Conservation (phyloP, 1,140 invertebrate genomes). For the Cyphomyrmex costatus region DNA sequence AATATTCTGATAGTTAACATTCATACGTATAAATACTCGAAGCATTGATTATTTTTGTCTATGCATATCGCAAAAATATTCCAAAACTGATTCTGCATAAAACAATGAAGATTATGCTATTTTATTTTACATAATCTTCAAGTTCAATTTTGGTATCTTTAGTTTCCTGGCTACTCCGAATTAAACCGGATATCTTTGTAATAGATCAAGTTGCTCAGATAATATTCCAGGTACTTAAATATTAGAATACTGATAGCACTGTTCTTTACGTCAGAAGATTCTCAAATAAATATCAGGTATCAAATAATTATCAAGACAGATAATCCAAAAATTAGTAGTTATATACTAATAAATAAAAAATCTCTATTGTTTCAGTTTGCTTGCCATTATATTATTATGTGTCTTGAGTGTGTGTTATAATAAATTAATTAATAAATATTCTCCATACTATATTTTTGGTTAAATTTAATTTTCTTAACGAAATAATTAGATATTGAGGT, state of each 20-base stretch:
- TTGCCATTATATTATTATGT: constrained; percentile 6
- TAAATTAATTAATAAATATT: constrained; percentile 16
- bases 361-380: neutral
- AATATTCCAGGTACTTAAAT: neutral
- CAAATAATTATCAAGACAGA: neutral
- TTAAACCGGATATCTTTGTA: neutral
- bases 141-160: neutral
- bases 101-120: neutral
- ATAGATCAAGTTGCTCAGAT: neutral
- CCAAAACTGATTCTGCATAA: neutral
- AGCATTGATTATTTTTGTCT: neutral
- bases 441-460: neutral
- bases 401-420: neutral
- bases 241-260: neutral
- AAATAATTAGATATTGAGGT: neutral
- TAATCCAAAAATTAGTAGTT: neutral
- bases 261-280: neutral
- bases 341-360: neutral
- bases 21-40: neutral
- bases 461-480: constrained; percentile 4
- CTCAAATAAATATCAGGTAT: too few species aligned
- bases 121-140: neutral
- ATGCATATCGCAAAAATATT: neutral
- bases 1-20: neutral
- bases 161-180: neutral